phyloP scores from a whole-genome alignment of 2,113 vertebrate genomes.

The Gobio gobio region DNA sequence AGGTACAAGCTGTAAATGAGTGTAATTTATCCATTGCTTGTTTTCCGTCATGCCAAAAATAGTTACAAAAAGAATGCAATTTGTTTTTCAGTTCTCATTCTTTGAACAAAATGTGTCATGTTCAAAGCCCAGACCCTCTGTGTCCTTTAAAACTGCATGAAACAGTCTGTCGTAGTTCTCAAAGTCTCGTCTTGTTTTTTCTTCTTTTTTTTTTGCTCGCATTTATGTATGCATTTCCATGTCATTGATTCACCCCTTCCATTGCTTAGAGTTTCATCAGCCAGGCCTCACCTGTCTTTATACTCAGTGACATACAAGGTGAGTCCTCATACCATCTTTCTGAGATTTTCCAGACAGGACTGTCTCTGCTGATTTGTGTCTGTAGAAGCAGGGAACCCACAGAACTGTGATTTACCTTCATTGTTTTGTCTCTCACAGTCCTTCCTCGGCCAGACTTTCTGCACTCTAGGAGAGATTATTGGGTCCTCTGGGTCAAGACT shows the following conservation, averaged over 20 bases:
- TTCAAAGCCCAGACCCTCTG: slow-evolving; percentile 3
- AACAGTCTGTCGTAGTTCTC: slow-evolving; percentile 9
- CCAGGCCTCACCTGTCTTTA: slow-evolving; percentile 54
- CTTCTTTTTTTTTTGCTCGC: background rate
- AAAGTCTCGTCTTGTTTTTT: slow-evolving; percentile 15
- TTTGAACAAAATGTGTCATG: background rate
- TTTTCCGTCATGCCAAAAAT: slow-evolving; percentile 11
- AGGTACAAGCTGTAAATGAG: slow-evolving; percentile 44
- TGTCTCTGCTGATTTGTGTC: slow-evolving; percentile 39
- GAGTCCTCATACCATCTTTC: slow-evolving; percentile 42
- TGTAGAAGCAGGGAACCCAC: slow-evolving; percentile 21
- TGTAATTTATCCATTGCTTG: background rate
- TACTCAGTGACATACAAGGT: slow-evolving; percentile 51
- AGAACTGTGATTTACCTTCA: slow-evolving; percentile 38
- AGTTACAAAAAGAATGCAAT: background rate
- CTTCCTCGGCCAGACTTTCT: slow-evolving; percentile 82
- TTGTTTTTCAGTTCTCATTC: background rate
- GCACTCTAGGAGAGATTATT: slow-evolving; percentile 82
- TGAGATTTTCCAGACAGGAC: slow-evolving; percentile 47
- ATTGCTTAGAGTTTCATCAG: slow-evolving; percentile 58
- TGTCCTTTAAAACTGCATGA: slow-evolving; percentile 32
- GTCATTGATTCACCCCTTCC: slow-evolving; percentile 52
- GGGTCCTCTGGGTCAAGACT: slow-evolving; percentile 75
- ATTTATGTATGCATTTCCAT: slow-evolving; percentile 35
- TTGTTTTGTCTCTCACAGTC: slow-evolving; percentile 63